Base-by-base conservation (phyloP, 2,888 invertebrate genomes). In the Aricia artaxerxes region DNA sequence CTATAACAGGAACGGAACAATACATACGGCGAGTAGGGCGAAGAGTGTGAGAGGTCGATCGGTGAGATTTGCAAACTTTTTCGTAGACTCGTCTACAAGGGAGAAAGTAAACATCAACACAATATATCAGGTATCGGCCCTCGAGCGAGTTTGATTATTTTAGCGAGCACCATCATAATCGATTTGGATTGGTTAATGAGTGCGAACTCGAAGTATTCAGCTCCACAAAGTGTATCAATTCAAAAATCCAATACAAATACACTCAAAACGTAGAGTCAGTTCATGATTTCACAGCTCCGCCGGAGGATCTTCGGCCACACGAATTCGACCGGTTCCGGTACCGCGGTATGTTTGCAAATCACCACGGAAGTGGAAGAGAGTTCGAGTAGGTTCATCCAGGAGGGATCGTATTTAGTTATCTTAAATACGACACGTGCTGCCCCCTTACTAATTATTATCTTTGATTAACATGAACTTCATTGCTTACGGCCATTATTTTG, bases 101-200 rank as follows among this genome's bases (percentile, higher is more conserved):
- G 35, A 38, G 24, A 38, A 69, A 5, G 38, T 35, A 35, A 69
- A 69, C 64, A 69, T 69, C 69, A 38, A 69, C 69, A 35, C 31
- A 35, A 4, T 5, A 4, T 69, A 64, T 31, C 49, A 49, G 75
- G 38, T 31, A 75, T 49, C 75, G 75, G 75, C 49, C 31, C 75
- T 75, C 16, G 24, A 31, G 31, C n/a, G 73, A 73, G n/a, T 73
- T 35, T 53, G 53, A 53, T 76, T 76, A 53, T 76, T 57, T 35
- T 76, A 53, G 76, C 53, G 57, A 53, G 53, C 76, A 76, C 76
- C 76, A 76, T 76, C 31, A 53, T 53, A 57, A 57, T 76, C 76
- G 53, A 73, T 38, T 11, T 78, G 78, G 31, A 57, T 38, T 69
- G 72, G n/a, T 40, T 49, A 9, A 13, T 9, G 73, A 61, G 49